Conservation (phyloP, 2,888 invertebrate genomes). For the Cristatella mucedo region DNA sequence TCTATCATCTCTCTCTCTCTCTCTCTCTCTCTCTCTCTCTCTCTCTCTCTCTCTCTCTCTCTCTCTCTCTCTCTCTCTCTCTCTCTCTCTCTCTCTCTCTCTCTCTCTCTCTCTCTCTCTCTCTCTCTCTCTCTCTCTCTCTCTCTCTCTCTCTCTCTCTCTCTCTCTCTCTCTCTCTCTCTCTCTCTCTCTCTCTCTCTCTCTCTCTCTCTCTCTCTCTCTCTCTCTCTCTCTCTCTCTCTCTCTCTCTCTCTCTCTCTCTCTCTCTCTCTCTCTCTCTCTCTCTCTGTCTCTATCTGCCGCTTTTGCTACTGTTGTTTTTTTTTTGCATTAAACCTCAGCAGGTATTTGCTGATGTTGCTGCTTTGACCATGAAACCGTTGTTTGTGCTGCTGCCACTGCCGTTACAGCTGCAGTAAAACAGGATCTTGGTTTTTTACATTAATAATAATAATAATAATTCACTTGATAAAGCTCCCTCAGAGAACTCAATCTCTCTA, state of each 20-base stretch:
- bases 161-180: slow-evolving; percentile 6
- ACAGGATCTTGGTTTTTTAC: too few relatives aligned
- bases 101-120: slow-evolving; percentile 7
- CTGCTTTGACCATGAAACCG: too few relatives aligned
- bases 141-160: neutral
- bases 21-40: slow-evolving; percentile 8
- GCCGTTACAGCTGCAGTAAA: too few relatives aligned
- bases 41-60: slow-evolving; percentile 12
- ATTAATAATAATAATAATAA: too few relatives aligned
- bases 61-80: slow-evolving; percentile 1
- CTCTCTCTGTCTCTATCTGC: slow-evolving; percentile 1
- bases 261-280: slow-evolving; percentile 6
- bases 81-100: slow-evolving; percentile 6
- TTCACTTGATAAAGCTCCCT: too few relatives aligned
- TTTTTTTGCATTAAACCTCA: too few relatives aligned
- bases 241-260: slow-evolving; percentile 6
- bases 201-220: slow-evolving; percentile 6
- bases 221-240: slow-evolving; percentile 7
- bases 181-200: slow-evolving; percentile 6
- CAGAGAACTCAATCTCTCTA: too few relatives aligned
- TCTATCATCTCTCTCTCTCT: slow-evolving; percentile 9
- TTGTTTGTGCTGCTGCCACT: too few relatives aligned
- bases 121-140: slow-evolving; percentile 6
- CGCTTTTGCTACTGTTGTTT: too few relatives aligned
- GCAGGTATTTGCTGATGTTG: too few relatives aligned